Evolutionary conservation across 2,797 vertebrate genomes (phyloP).

Genomic region (Schizopygopsis pylzovi): DNA sequence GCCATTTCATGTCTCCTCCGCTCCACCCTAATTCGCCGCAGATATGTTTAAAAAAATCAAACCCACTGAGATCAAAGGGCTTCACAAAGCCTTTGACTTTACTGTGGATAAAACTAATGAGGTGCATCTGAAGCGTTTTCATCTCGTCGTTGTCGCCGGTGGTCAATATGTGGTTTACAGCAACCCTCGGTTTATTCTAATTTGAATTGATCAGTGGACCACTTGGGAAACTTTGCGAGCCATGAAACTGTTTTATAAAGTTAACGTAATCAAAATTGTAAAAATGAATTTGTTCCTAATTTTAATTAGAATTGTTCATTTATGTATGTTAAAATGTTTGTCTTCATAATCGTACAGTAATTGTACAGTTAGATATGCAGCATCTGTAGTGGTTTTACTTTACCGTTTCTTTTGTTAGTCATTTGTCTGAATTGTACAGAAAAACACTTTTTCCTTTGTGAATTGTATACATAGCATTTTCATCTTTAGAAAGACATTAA

Average conservation of each 20-base stretch:
- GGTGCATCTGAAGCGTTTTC: constrained; percentile 50
- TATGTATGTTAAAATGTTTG: neutral
- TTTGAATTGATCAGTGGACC: neutral
- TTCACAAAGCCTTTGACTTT: constrained; percentile 49
- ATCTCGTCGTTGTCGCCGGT: constrained; percentile 26
- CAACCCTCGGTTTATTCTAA: neutral
- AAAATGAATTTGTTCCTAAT: neutral
- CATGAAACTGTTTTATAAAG: neutral
- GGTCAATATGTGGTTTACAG: constrained; percentile 33
- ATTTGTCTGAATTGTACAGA: neutral
- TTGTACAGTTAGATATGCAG: neutral
- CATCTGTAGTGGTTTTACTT: neutral
- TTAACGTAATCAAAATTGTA: neutral
- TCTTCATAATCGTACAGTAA: neutral
- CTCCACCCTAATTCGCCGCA: constrained; percentile 45
- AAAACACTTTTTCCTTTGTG: neutral
- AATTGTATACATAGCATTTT: neutral
- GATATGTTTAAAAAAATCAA: constrained; percentile 57
- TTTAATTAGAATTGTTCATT: neutral
- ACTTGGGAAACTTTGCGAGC: neutral
- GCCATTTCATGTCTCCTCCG: constrained; percentile 8
- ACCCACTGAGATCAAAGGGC: constrained; percentile 58
- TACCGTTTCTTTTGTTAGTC: neutral
- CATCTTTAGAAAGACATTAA: neutral
- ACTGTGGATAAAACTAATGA: constrained; percentile 60